Evolutionary conservation across 2,888 invertebrate genomes (phyloP).

Genomic region (Amphipoea oculea): DNA sequence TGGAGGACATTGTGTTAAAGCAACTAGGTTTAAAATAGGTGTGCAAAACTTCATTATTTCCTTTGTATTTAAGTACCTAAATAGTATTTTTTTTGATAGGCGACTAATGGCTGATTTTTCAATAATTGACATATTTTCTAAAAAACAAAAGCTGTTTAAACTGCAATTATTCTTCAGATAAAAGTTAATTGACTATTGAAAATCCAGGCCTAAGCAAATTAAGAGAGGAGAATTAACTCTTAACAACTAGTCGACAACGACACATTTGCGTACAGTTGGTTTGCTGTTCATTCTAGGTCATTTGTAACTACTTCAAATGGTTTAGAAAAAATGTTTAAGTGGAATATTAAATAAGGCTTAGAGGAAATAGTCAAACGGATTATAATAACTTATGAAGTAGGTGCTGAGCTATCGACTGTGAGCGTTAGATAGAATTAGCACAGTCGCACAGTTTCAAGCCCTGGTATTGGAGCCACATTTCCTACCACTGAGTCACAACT

Average conservation of each 20-base stretch:
- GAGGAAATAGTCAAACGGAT: no score
- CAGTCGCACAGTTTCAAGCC: not conserved
- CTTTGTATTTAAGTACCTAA: not conserved
- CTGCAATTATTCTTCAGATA: not conserved
- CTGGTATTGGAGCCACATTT: conserved; percentile 13
- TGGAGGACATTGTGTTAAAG: not conserved
- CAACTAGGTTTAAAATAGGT: not conserved
- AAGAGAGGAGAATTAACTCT: not conserved
- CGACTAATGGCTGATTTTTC: not conserved
- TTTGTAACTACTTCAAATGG: not conserved
- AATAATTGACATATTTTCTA: not conserved
- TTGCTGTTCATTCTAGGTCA: not conserved
- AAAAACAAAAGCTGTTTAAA: not conserved
- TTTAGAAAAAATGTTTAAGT: no score
- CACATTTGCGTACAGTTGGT: not conserved
- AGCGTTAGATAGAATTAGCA: not conserved
- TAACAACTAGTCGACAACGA: not conserved
- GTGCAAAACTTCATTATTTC: not conserved
- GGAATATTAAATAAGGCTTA: no score
- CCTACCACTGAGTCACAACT: conserved; percentile 19
- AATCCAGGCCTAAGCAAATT: not conserved
- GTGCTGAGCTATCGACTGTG: no score
- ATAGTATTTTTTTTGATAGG: not conserved
- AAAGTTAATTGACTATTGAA: not conserved
- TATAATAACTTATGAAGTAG: no score